A percentile compares a stretch with the other conserved stretches of the same genome.
Conservation (phyloP, 1,140 invertebrate genomes). For the Apolygus lucorum region DNA sequence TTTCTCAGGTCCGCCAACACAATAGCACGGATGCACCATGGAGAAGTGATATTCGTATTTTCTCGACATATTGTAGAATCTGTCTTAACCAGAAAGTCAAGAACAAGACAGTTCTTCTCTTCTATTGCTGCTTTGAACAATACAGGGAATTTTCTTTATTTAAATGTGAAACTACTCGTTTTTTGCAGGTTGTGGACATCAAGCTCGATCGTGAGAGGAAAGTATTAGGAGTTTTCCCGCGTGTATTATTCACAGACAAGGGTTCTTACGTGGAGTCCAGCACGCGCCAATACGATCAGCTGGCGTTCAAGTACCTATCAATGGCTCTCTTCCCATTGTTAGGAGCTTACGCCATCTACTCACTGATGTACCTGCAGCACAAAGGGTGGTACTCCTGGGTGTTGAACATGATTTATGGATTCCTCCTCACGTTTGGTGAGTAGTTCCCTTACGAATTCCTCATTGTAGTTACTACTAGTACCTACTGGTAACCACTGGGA, state of each 20-base stretch:
- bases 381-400: constrained; percentile 97
- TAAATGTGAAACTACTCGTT: constrained; percentile 18
- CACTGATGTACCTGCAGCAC: constrained; percentile 94
- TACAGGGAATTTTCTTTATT: too few relatives aligned
- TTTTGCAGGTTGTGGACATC: constrained; percentile 59
- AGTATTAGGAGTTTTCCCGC: constrained; percentile 70
- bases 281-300: constrained; percentile 87
- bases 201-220: constrained; percentile 65
- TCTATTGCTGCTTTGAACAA: too few relatives aligned
- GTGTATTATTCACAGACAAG: constrained; percentile 79
- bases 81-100: too few relatives aligned
- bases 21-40: too few relatives aligned
- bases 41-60: too few relatives aligned
- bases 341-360: constrained; percentile 87
- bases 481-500: not conserved
- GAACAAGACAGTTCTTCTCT: too few relatives aligned
- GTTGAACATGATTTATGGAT: constrained; percentile 94
- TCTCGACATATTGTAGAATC: too few relatives aligned
- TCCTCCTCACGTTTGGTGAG: constrained; percentile 88
- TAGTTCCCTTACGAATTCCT: too few relatives aligned
- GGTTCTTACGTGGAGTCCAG: constrained; percentile 93
- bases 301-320: constrained; percentile 95
- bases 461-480: too few relatives aligned
- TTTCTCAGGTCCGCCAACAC: too few relatives aligned
- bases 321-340: constrained; percentile 92